Evolutionary conservation across 2,113 vertebrate genomes (phyloP).

Genomic region (Saimiri boliviensis): DNA sequence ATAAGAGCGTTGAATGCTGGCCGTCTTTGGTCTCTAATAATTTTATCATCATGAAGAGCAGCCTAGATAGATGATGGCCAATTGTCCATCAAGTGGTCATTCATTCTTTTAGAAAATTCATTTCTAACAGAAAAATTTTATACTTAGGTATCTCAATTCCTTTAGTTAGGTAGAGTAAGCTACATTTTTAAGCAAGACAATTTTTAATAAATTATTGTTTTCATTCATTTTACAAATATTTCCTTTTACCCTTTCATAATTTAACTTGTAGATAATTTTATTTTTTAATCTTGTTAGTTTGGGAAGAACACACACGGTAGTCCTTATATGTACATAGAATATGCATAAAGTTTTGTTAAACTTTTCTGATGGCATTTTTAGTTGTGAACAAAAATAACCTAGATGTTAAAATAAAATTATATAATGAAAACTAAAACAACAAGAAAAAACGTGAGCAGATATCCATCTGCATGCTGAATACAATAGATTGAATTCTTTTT

Average conservation of each 20-base stretch:
- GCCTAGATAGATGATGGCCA: fast-evolving
- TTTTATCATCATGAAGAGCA: not conserved
- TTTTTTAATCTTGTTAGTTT: not conserved
- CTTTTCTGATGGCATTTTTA: not conserved
- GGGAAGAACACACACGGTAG: not conserved
- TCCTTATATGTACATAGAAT: not conserved
- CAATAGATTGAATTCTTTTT: not conserved
- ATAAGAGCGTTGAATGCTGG: fast-evolving
- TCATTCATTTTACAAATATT: not conserved
- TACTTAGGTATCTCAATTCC: too few relatives aligned
- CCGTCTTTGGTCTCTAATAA: fast-evolving
- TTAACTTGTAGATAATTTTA: not conserved
- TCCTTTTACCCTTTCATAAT: not conserved
- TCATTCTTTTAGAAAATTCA: not conserved
- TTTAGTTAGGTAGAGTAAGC: not conserved
- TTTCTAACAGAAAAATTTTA: not conserved
- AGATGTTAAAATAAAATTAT: not conserved
- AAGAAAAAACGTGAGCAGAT: not conserved
- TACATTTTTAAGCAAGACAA: not conserved
- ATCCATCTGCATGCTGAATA: not conserved
- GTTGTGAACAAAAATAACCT: not conserved
- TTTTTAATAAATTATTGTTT: not conserved
- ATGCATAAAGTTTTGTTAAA: not conserved
- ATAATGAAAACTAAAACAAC: not conserved
- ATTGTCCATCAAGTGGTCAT: fast-evolving